These are phyloP conservation scores for Cyclophora albipunctata DNA, from an alignment of 2,888 invertebrate genomes.

Conservation along the genomic window DNA sequence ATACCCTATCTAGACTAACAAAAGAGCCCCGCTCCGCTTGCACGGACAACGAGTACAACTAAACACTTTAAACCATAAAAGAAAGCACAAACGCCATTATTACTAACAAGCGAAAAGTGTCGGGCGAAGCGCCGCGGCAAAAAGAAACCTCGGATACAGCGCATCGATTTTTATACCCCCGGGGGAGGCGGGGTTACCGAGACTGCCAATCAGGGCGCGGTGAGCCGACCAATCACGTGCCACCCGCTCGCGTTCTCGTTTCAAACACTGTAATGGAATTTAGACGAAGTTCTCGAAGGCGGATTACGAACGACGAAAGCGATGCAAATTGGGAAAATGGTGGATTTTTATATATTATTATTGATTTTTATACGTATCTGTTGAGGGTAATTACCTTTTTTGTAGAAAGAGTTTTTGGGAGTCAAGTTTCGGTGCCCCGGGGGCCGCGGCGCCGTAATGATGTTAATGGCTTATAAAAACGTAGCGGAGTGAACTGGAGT, in stretches of 20 bases:
- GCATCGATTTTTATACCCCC: slow-evolving; percentile 73
- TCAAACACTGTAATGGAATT: slow-evolving; percentile 71
- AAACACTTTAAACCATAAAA: slow-evolving; percentile 69
- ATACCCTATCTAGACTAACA: slow-evolving; percentile 55
- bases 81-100: slow-evolving; percentile 67
- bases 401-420: slow-evolving; percentile 14
- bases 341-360: slow-evolving; percentile 30
- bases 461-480: slow-evolving; percentile 15
- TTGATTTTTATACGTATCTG: slow-evolving; percentile 29
- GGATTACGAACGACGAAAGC: slow-evolving; percentile 45
- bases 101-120: slow-evolving; percentile 65
- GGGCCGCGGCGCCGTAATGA: slow-evolving; percentile 9
- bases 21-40: slow-evolving; percentile 58
- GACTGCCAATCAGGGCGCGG: slow-evolving; percentile 65
- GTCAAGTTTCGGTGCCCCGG: slow-evolving; percentile 11
- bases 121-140: slow-evolving; percentile 53
- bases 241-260: slow-evolving; percentile 54
- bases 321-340: slow-evolving; percentile 54
- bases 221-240: slow-evolving; percentile 64
- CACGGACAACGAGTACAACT: slow-evolving; percentile 65
- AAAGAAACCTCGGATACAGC: slow-evolving; percentile 48
- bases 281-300: slow-evolving; percentile 50
- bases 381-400: slow-evolving; percentile 13
- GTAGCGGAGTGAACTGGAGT: neutral
- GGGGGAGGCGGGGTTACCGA: slow-evolving; percentile 61